phyloP scores from a whole-genome alignment of 1,140 invertebrate genomes.

The Megalopta genalis region DNA sequence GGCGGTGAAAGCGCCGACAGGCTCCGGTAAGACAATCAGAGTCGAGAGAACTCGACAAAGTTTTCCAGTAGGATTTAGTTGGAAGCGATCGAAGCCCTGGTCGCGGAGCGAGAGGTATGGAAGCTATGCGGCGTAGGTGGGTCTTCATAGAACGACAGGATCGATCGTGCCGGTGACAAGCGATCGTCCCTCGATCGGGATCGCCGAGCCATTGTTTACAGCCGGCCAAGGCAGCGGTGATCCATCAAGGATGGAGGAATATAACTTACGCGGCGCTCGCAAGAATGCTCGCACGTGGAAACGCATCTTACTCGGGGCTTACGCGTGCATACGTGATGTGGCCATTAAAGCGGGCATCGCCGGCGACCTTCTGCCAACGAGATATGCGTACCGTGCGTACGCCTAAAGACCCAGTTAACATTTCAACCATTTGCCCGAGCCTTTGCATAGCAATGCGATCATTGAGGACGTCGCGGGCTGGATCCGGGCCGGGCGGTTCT shows the following conservation, averaged over 20 bases:
- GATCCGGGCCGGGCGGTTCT: background rate
- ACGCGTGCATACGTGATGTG: conserved; percentile 23
- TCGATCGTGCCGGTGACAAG: background rate
- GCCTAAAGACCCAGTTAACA: conserved; percentile 5
- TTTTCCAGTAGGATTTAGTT: no score
- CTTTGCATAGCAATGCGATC: conserved; percentile 3
- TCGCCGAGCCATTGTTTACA: conserved; percentile 8
- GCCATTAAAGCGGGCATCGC: conserved; percentile 22
- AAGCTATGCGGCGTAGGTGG: no score
- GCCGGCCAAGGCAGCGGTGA: conserved; percentile 3
- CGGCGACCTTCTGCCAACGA: conserved; percentile 14
- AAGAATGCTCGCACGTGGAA: conserved; percentile 43
- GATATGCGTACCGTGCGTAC: conserved; percentile 5
- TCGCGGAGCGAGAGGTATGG: no score
- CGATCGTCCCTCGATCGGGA: conserved; percentile 1
- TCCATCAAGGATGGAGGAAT: conserved; percentile 33
- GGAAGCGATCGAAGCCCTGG: no score
- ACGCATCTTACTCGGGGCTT: conserved; percentile 29
- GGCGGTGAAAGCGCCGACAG: no score
- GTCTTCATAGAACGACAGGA: background rate
- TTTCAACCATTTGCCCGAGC: background rate
- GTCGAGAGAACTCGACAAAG: no score
- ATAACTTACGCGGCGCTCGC: conserved; percentile 21
- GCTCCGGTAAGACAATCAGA: no score
- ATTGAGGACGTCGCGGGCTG: background rate